A percentile compares a stretch with the other conserved stretches of the same genome.
These are phyloP conservation scores for Chamaedrilus cognettii DNA, from an alignment of 2,888 invertebrate genomes.

Conservation along the genomic window DNA sequence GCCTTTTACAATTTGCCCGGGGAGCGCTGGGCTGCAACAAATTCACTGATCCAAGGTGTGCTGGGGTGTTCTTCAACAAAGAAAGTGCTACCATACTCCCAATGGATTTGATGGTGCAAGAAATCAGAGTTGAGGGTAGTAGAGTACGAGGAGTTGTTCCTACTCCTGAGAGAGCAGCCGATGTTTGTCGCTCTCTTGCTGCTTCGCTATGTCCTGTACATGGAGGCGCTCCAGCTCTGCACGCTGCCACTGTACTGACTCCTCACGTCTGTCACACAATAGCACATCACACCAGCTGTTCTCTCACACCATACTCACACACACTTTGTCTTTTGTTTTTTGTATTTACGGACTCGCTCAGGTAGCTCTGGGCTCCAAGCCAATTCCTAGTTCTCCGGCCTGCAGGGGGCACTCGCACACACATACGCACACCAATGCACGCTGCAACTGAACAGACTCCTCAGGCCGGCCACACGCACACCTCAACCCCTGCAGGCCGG, in stretches of 20 bases:
- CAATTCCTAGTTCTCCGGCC: too few species aligned
- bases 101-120: background rate
- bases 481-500: too few species aligned
- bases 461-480: too few species aligned
- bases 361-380: too few species aligned
- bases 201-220: conserved; percentile 15
- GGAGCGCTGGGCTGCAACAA: background rate
- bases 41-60: background rate
- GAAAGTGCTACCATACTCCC: background rate
- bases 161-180: conserved; percentile 11
- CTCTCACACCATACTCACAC: too few species aligned
- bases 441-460: too few species aligned
- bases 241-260: background rate
- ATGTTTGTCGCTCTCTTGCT: conserved; percentile 16
- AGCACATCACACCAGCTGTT: background rate
- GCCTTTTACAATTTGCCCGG: too few species aligned
- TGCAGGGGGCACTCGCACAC: too few species aligned
- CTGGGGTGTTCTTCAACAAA: background rate
- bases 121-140: background rate
- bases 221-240: conserved; percentile 2
- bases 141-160: background rate
- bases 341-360: too few species aligned
- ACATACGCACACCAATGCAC: too few species aligned
- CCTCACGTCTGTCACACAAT: conserved; percentile 6
- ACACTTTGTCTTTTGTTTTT: too few species aligned